A percentile compares a stretch with the other conserved stretches of the same genome.
Evolutionary conservation across 2,797 vertebrate species (phyloP).

Genomic region (Mallotus villosus): DNA sequence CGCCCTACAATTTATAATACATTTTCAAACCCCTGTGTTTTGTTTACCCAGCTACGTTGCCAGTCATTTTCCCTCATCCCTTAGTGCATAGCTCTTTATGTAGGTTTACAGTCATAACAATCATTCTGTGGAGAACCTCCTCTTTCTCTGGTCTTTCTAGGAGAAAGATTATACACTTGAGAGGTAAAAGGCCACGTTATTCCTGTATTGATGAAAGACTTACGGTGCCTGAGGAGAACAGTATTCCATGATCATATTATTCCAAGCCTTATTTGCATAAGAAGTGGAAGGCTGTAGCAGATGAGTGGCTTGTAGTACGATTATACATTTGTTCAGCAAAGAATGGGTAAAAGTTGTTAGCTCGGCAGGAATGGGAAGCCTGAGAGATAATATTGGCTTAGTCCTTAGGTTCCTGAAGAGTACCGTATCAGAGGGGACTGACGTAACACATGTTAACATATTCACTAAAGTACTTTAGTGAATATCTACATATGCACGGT

Average conservation of each 20-base stretch:
- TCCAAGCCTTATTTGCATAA: constrained; percentile 86
- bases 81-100: constrained; percentile 1
- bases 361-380: constrained; percentile 33
- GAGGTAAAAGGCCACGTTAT: constrained; percentile 63
- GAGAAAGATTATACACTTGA: constrained; percentile 45
- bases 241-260: constrained; percentile 78
- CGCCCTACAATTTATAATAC: constrained; percentile 22
- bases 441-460: constrained; percentile 18
- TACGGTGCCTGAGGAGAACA: constrained; percentile 57
- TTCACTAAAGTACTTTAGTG: constrained; percentile 39
- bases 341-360: constrained; percentile 79
- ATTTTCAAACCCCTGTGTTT: constrained; percentile 27
- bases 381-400: constrained; percentile 50
- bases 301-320: constrained; percentile 84
- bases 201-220: constrained; percentile 73
- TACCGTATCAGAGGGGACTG: constrained; percentile 48
- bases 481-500: neutral
- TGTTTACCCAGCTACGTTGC: constrained; percentile 27
- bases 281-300: constrained; percentile 84
- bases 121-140: constrained; percentile 17
- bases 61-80: constrained; percentile 37
- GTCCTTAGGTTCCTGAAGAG: constrained; percentile 50
- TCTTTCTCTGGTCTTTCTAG: constrained; percentile 42
- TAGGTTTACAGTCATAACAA: constrained; percentile 33
- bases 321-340: constrained; percentile 81